Evolutionary conservation across 2,888 invertebrate genomes (phyloP).

Genomic region (Tubulanus polymorphus): DNA sequence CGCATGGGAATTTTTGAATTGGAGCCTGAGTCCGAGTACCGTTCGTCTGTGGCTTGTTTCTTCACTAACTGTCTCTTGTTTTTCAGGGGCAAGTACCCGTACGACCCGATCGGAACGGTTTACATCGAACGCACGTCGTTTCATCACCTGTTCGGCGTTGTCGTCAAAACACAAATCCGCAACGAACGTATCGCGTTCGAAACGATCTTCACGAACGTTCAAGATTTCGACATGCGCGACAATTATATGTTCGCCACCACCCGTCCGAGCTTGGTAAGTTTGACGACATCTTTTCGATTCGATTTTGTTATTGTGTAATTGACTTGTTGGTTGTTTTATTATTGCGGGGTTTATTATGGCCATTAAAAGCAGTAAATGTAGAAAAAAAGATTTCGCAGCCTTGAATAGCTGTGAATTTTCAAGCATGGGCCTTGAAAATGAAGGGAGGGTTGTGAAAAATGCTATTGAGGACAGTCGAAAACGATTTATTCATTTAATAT

Average conservation of each 20-base stretch:
- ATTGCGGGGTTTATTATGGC: background rate
- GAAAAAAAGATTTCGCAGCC: no score
- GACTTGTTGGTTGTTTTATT: conserved; percentile 1
- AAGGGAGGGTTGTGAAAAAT: background rate
- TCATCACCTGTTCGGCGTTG: no score
- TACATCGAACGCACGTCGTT: conserved; percentile 65
- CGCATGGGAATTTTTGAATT: no score
- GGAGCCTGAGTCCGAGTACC: no score
- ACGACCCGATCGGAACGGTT: conserved; percentile 27
- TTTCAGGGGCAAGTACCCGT: conserved; percentile 39
- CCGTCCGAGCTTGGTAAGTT: conserved; percentile 65
- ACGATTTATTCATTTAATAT: no score
- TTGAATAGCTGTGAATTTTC: no score
- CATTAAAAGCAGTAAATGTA: no score
- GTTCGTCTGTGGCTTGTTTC: no score
- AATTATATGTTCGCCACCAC: conserved; percentile 81
- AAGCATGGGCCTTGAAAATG: no score
- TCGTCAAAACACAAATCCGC: no score
- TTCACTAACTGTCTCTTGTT: conserved; percentile 5
- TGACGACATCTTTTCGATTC: background rate
- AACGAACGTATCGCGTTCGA: background rate
- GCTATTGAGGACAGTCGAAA: background rate
- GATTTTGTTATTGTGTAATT: background rate
- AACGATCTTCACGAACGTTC: conserved; percentile 64
- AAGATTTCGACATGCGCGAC: conserved; percentile 77